A percentile compares a stretch with the other conserved stretches of the same genome.
phyloP scores from a whole-genome alignment of 92 coral and sea anemone genomes.

The Pocillopora meandrina region DNA sequence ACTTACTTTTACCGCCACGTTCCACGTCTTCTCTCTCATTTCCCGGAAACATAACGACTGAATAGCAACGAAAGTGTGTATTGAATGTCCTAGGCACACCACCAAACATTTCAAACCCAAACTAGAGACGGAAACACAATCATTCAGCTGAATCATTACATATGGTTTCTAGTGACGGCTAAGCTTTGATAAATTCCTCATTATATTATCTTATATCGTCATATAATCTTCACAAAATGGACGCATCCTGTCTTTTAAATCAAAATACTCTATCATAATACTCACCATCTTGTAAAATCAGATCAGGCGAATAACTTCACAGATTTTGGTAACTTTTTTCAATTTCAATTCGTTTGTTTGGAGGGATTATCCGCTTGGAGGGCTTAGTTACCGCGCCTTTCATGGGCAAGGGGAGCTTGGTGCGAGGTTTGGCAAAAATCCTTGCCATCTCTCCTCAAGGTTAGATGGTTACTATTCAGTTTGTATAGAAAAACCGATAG shows the following conservation, averaged over 20 bases:
- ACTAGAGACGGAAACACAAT: constrained; percentile 16
- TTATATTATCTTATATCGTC: too few relatives aligned
- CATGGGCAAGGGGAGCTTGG: not conserved
- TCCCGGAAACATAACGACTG: constrained; percentile 97
- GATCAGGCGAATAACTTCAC: not conserved
- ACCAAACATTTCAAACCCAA: constrained; percentile 84
- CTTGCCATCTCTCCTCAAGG: too few relatives aligned
- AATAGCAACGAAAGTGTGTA: constrained; percentile 90
- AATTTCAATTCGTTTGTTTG: not conserved
- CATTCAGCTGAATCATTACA: not conserved
- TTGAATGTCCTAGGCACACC: constrained; percentile 90
- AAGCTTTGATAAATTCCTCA: too few relatives aligned
- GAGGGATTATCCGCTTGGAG: not conserved
- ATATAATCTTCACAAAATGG: too few relatives aligned
- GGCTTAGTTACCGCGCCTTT: constrained; percentile 32
- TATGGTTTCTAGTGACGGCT: not conserved
- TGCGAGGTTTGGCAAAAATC: not conserved
- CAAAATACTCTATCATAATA: not conserved
- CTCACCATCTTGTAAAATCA: constrained; percentile 31
- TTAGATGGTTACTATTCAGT: too few relatives aligned
- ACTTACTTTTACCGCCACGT: constrained; percentile 98
- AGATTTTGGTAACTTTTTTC: not conserved
- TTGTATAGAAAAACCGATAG: too few relatives aligned
- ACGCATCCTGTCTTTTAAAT: not conserved
- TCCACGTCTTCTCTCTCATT: constrained; percentile 98